Evolutionary conservation across 2,888 invertebrate genomes (phyloP).

Genomic region (Nematopogon swammerdamellus): DNA sequence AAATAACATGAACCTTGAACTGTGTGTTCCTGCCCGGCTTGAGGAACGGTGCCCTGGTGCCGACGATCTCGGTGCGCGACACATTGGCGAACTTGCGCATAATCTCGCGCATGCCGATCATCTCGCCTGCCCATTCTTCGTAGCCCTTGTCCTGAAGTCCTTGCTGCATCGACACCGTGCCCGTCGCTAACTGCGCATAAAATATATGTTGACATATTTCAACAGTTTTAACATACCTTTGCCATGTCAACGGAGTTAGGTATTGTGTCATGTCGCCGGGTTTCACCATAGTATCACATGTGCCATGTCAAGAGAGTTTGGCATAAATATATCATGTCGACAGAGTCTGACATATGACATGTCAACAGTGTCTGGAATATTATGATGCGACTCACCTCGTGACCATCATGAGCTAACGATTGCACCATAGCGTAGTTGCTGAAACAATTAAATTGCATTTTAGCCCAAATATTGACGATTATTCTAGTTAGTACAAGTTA

Average conservation of each 20-base stretch:
- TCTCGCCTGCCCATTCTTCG: conserved; percentile 92
- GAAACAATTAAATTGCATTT: conserved; percentile 35
- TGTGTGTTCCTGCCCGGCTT: conserved; percentile 93
- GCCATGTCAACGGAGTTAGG: too few species aligned
- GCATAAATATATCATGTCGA: too few species aligned
- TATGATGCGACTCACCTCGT: conserved; percentile 62
- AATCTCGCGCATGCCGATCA: conserved; percentile 92
- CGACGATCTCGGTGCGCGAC: conserved; percentile 76
- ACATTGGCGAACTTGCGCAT: conserved; percentile 79
- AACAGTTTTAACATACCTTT: too few species aligned
- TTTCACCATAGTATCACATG: too few species aligned
- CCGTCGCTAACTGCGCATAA: conserved; percentile 48
- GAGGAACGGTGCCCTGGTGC: conserved; percentile 84
- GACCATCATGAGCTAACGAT: conserved; percentile 81
- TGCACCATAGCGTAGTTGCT: conserved; percentile 95
- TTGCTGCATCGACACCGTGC: conserved; percentile 66
- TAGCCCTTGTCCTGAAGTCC: conserved; percentile 87
- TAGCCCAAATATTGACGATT: neutral
- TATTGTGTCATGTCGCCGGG: too few species aligned
- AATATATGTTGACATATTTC: conserved; percentile 5
- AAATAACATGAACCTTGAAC: conserved; percentile 64
- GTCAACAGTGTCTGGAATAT: too few species aligned
- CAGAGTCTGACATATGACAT: too few species aligned
- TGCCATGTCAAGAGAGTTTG: too few species aligned
- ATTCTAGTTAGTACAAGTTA: neutral